Base-by-base conservation (phyloP, 2,113 vertebrate genomes). In the Heptranchias perlo region DNA sequence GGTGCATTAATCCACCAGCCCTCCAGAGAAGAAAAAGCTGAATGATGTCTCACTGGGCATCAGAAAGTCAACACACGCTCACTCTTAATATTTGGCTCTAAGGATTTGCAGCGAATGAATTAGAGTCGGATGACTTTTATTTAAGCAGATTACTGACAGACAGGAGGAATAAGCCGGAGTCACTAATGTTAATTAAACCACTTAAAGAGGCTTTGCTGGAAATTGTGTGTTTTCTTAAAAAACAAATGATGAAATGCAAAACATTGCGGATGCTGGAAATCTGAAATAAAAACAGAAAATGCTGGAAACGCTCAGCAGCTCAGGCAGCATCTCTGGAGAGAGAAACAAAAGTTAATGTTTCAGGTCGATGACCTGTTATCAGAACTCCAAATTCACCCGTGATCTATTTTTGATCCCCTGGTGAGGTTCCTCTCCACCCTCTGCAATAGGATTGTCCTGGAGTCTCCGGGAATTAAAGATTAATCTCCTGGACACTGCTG, bases 131-230 rank as follows among this genome's bases (percentile, higher is more conserved):
- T 92, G 52, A 61, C 54, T 92, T 92, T n/a, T 58, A 91, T 91
- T 91, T 54, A 91, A 91, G 52, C 87, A 91, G 87, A 91, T 91
- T 91, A 58, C 52, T 61, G 49, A 91, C 87, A 61, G 87, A n/a
- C 52, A 35, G 31, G 49, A 31, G 54, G 49, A 92, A 61, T 35
- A 92, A n/a, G 87, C 54, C 87, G 1, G 87, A 91, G 87, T 92
- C 35, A 92, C 52, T 35, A 92, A n/a, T 92, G 87, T 92, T 58
- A 92, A 92, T 92, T 92, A 92, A 92, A 61, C 87, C 52, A 92
- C 87, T 92, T 58, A 92, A 35, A 92, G 86, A 4, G 16, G 87
- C 87, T n/a, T 92, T 92, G 54, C 13, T 61, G 54, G 52, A 92
- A 92, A 92, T 35, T 61, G 87, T 35, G 28, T 92, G 35, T 18